Base-by-base conservation (phyloP, 2,113 vertebrate species). In the Andinoacara biseriatus region DNA sequence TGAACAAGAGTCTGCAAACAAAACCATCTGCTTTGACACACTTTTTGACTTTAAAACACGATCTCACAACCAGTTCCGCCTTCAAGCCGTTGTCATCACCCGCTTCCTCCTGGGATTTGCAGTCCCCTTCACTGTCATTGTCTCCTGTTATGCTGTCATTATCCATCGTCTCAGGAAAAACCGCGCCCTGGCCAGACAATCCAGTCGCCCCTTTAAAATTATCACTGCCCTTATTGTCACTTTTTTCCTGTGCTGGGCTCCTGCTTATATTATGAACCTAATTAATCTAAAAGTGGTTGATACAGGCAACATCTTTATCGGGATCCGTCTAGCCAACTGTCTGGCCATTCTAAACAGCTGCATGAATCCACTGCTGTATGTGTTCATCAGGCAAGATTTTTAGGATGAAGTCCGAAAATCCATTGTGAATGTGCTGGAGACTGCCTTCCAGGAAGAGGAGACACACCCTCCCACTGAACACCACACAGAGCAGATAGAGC, bases 231-330 rank as follows among this genome's bases (percentile, higher is more conserved):
- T 98, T 60, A 97, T 97, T 3, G 89, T 88, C 43, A 95, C 95
- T 0, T 98, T 98, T 76, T 97, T 97, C 92, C 86, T 97, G 59
- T 98, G 97, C 90, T 97, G 97, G 95, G 95, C 96, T 61, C 97
- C 97, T n/a, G n/a, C n/a, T n/a, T n/a, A n/a, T n/a, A n/a, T n/a
- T n/a, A n/a, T n/a, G n/a, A n/a, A n/a, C n/a, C n/a, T n/a, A n/a
- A n/a, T n/a, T n/a, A n/a, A n/a, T n/a, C n/a, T n/a, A n/a, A n/a
- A n/a, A n/a, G n/a, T n/a, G n/a, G n/a, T n/a, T n/a, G n/a, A n/a
- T n/a, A n/a, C n/a, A n/a, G n/a, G n/a, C n/a, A n/a, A 20, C 18
- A 29, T 17, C 22, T 3, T 59, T 59, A 3, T 26, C 7, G 57
- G 24, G 57, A 14, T 7, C 11, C 3, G 13, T 26, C 10, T 58